These are phyloP conservation scores for Leptodactylus fuscus DNA, from an alignment of 2,113 vertebrate genomes.

Conservation along the genomic window DNA sequence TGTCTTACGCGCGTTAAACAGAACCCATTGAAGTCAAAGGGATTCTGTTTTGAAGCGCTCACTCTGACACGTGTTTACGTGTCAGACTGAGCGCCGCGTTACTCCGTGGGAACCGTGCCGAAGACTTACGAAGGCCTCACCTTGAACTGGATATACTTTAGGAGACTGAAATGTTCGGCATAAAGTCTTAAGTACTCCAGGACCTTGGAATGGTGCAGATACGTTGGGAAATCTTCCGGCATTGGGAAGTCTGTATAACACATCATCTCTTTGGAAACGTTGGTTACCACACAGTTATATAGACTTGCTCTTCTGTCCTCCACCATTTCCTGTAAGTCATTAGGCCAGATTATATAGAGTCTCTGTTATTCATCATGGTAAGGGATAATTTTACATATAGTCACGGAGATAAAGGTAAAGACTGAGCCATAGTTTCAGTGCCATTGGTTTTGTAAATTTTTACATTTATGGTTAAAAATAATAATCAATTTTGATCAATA, in stretches of 20 bases:
- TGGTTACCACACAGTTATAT: slow-evolving; percentile 80
- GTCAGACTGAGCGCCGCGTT: no score
- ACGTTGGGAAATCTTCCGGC: slow-evolving; percentile 84
- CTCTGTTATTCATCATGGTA: not conserved
- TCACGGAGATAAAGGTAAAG: no score
- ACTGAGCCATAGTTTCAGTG: no score
- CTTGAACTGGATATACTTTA: slow-evolving; percentile 80
- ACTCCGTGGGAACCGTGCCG: no score
- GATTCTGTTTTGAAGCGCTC: no score
- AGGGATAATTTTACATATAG: not conserved
- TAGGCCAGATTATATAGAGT: not conserved
- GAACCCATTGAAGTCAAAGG: no score
- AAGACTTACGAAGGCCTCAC: slow-evolving; percentile 64
- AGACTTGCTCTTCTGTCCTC: slow-evolving; percentile 75
- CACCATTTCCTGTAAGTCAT: slow-evolving; percentile 72
- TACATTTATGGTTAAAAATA: not conserved
- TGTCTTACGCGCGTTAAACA: no score
- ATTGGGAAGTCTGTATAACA: slow-evolving; percentile 88
- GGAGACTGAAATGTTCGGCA: slow-evolving; percentile 79
- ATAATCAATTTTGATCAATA: no score
- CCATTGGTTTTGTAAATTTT: not conserved
- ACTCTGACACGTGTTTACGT: no score
- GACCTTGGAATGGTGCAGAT: slow-evolving; percentile 78
- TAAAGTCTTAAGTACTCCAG: slow-evolving; percentile 83
- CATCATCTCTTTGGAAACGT: slow-evolving; percentile 88